phyloP scores from a whole-genome alignment of 1,140 invertebrate genomes.

The Drosophila busckii region DNA sequence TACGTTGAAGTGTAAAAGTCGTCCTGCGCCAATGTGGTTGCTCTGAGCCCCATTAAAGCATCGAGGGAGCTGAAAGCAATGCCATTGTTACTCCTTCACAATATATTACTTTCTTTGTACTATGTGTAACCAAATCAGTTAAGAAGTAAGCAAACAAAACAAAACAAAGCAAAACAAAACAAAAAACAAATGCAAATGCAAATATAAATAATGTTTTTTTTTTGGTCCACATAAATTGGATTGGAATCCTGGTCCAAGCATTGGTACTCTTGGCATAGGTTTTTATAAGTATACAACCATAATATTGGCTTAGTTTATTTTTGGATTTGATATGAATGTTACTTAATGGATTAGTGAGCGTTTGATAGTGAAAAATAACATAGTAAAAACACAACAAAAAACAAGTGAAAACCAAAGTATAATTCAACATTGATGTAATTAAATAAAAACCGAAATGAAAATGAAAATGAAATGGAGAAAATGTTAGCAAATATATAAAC shows the following conservation, averaged over 20 bases:
- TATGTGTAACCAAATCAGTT: conserved; percentile 18
- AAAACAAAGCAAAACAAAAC: conserved; percentile 11
- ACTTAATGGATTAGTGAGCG: conserved; percentile 54
- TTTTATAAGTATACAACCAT: conserved; percentile 40
- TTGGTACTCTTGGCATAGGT: conserved; percentile 11
- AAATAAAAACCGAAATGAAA: conserved; percentile 19
- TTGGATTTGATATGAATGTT: conserved; percentile 65
- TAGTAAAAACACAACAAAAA: no score
- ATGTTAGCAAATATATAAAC: conserved; percentile 51
- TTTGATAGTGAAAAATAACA: conserved; percentile 38
- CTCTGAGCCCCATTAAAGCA: conserved; percentile 20
- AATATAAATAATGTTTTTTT: conserved; percentile 44
- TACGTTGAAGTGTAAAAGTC: conserved; percentile 31
- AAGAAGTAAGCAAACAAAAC: conserved; percentile 13
- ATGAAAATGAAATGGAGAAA: conserved; percentile 27
- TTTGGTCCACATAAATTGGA: conserved; percentile 23
- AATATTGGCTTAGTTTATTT: conserved; percentile 47
- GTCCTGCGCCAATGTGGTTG: conserved; percentile 21
- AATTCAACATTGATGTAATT: conserved; percentile 54
- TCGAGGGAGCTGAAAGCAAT: conserved; percentile 7
- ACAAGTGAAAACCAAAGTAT: conserved; percentile 19
- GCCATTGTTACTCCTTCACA: conserved; percentile 32
- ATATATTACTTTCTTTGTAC: conserved; percentile 20
- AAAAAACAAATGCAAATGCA: conserved; percentile 3
- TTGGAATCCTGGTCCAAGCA: conserved; percentile 27